These are phyloP conservation scores for Diacarnus erythraeanus DNA, from an alignment of 37 sponge, comb jelly and placozoan genomes.

Conservation along the genomic window DNA sequence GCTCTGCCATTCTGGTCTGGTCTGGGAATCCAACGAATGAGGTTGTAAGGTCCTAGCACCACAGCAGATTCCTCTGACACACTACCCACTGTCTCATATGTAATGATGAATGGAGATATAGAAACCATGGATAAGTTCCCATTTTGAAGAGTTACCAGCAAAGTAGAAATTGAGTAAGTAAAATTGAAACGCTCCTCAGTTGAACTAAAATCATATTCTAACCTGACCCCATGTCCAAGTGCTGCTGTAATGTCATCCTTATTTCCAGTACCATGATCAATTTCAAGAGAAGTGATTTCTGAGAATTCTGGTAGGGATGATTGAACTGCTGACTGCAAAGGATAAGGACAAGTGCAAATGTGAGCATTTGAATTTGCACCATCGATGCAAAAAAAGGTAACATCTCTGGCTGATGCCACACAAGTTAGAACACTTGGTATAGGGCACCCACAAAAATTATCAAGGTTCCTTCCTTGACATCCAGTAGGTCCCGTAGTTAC, in stretches of 20 bases:
- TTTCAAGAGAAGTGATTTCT: not conserved
- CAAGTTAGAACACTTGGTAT: not conserved
- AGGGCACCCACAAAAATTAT: slow-evolving; percentile 3
- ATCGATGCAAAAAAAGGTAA: not conserved
- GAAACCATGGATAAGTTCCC: not conserved
- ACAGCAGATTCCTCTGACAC: slow-evolving; percentile 35
- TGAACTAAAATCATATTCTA: not conserved
- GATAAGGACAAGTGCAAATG: not conserved
- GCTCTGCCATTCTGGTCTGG: slow-evolving; percentile 18
- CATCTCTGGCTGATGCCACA: not conserved
- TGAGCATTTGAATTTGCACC: not conserved
- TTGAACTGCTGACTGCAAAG: not conserved
- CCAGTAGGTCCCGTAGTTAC: not conserved
- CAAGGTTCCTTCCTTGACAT: not conserved
- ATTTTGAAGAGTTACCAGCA: slow-evolving; percentile 19
- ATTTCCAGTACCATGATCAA: slow-evolving; percentile 14
- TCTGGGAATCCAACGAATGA: slow-evolving; percentile 46
- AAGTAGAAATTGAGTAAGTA: not conserved
- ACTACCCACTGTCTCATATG: not conserved
- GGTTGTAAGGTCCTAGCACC: slow-evolving; percentile 34
- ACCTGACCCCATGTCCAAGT: not conserved
- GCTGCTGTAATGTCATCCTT: slow-evolving; percentile 7
- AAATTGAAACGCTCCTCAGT: not conserved
- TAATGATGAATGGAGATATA: not conserved
- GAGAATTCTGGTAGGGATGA: not conserved